Percentiles rank a stretch among this genome's conserved stretches.
These are phyloP conservation scores for Girardinichthys multiradiatus DNA, from an alignment of 2,113 vertebrate species.

Conservation along the genomic window DNA sequence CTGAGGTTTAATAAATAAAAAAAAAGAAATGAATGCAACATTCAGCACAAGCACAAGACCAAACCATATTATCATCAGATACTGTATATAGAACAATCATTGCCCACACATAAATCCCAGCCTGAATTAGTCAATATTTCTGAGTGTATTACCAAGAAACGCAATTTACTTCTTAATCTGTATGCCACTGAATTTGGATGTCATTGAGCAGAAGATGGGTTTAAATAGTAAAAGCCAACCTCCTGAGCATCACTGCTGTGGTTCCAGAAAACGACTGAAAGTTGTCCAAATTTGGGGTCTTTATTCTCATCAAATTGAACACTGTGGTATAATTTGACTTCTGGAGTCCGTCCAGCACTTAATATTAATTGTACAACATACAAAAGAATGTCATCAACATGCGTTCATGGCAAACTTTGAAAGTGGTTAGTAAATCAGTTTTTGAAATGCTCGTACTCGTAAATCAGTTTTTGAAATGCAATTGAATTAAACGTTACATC, in stretches of 20 bases:
- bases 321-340: constrained; percentile 75
- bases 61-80: background rate
- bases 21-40: background rate
- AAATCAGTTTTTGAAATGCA: background rate
- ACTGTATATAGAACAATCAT: background rate
- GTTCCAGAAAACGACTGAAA: constrained; percentile 82
- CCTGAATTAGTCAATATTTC: background rate
- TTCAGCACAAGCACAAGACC: background rate
- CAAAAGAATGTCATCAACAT: background rate
- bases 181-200: constrained; percentile 77
- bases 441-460: too few species aligned
- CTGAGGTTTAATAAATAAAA: too few species aligned
- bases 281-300: constrained; percentile 71
- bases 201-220: constrained; percentile 65
- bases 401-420: background rate
- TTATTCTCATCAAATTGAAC: constrained; percentile 80
- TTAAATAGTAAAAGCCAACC: constrained; percentile 74
- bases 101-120: background rate
- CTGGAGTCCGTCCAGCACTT: constrained; percentile 68
- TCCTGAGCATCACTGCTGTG: constrained; percentile 56
- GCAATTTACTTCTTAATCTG: constrained; percentile 50
- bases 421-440: background rate
- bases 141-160: background rate
- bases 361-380: background rate
- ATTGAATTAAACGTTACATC: too few species aligned